Evolutionary conservation across 2,113 vertebrate species (phyloP).

Genomic region (Platichthys stellatus): DNA sequence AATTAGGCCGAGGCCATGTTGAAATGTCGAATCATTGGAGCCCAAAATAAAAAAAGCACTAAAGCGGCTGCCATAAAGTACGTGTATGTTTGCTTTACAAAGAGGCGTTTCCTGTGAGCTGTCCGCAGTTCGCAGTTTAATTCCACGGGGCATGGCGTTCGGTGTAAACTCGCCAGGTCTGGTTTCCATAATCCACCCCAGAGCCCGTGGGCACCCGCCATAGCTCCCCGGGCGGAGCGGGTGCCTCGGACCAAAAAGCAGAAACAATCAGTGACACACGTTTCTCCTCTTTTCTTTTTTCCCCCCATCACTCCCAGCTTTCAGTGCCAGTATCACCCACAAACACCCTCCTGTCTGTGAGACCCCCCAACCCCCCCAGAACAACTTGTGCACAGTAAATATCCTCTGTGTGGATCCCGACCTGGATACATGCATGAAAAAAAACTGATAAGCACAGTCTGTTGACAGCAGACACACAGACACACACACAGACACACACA

Average conservation of each 20-base stretch:
- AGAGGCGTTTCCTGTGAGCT: constrained; percentile 79
- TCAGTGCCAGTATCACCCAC: constrained; percentile 7
- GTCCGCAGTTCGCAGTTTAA: constrained; percentile 70
- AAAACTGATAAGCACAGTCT: background rate
- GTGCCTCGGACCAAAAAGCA: constrained; percentile 38
- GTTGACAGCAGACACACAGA: background rate
- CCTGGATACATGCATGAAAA: background rate
- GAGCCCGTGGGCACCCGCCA: constrained; percentile 47
- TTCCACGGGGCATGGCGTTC: constrained; percentile 45
- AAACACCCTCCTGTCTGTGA: background rate
- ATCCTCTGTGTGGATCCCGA: no score
- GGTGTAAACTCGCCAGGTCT: constrained; percentile 67
- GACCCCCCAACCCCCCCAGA: background rate
- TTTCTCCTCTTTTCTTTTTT: background rate
- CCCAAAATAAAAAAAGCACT: constrained; percentile 68
- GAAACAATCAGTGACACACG: constrained; percentile 10
- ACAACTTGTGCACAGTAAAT: no score
- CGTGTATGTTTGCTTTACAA: constrained; percentile 80
- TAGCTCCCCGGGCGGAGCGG: background rate
- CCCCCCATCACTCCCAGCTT: background rate
- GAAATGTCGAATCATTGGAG: constrained; percentile 75
- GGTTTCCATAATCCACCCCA: constrained; percentile 72
- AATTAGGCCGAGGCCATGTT: constrained; percentile 67
- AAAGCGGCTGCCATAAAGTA: constrained; percentile 74
- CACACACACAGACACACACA: no score